Evolutionary conservation across 37 sponge, comb jelly and placozoan genomes (phyloP), one percentile per base, ranked within the genome.

Genomic region (Crambe crambe): DNA sequence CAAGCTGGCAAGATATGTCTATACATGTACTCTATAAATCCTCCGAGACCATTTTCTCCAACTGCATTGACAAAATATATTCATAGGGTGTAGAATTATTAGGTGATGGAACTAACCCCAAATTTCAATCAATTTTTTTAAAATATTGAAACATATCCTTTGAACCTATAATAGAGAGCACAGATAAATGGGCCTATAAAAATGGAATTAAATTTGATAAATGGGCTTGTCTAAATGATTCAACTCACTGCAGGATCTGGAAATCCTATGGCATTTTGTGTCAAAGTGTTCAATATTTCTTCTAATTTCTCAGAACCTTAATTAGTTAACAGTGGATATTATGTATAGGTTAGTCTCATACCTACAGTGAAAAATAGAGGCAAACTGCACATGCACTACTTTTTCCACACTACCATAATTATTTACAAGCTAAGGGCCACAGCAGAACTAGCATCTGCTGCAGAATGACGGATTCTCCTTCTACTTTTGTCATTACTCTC

Each of bases 1-100:
- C 95, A 94, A 12, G 91, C 85, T 37, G 95, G 95, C 3, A 94
- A 31, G 44, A 94, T 80, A 42, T 87, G 74, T 37, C 84, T 83
- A 73, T 94, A 94, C 41, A 85, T 58, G 65, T 85, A 92, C 3
- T 78, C 82, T 23, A 77, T 56, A 73, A 93, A 93, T 10, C 93
- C 92, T 47, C 58, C 47, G 37, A 94, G 39, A 12, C 27, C 80
- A 21, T 63, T 78, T 20, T 78, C 86, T 20, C 60, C 67, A 76
- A 66, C 90, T 89, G 54, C 27, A 77, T 32, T 15, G 12, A 47
- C 10, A 61, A 51, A 10, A 70, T 5, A 42, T 38, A 35, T 21
- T 26, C 21, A 76, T 15, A 42, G 44, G 56, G 72, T 27, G 44
- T 51, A 47, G 12, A 15, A 47, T 15, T 47, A 6, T n/a, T 47